phyloP scores from a whole-genome alignment of 2,113 vertebrate genomes.

The Hippoglossus stenolepis region DNA sequence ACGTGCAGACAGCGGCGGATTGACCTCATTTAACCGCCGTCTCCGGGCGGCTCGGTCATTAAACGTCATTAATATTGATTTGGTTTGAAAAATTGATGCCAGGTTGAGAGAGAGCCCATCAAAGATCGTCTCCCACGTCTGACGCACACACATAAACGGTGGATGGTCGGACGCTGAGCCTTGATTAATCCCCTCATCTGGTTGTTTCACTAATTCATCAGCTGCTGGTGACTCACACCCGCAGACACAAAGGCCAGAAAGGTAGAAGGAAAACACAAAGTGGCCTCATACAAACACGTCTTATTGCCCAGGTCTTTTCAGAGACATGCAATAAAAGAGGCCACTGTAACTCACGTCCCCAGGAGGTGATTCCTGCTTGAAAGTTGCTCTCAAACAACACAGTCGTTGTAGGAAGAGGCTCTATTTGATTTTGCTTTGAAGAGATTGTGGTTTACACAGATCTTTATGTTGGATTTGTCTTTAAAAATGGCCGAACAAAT shows the following conservation, averaged over 20 bases:
- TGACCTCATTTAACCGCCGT: slow-evolving; percentile 37
- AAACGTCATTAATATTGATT: slow-evolving; percentile 69
- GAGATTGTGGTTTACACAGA: background rate
- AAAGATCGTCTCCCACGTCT: slow-evolving; percentile 20
- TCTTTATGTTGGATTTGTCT: background rate
- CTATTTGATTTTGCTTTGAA: background rate
- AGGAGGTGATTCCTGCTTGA: background rate
- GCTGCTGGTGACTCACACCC: slow-evolving; percentile 55
- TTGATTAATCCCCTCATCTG: slow-evolving; percentile 65
- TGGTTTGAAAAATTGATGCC: slow-evolving; percentile 61
- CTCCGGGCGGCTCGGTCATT: slow-evolving; percentile 34
- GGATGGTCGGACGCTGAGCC: slow-evolving; percentile 29
- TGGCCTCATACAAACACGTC: background rate
- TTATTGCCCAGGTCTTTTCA: slow-evolving; percentile 34
- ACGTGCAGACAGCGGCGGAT: slow-evolving; percentile 39
- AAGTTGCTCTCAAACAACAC: slow-evolving; percentile 11
- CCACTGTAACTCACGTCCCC: background rate
- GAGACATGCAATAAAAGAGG: slow-evolving; percentile 4
- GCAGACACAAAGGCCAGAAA: slow-evolving; percentile 17
- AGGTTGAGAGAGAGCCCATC: slow-evolving; percentile 52
- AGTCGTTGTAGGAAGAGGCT: background rate
- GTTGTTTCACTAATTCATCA: slow-evolving; percentile 55
- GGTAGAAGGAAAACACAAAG: slow-evolving; percentile 36
- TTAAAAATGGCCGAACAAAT: slow-evolving; percentile 3
- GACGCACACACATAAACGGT: slow-evolving; percentile 32